A percentile compares a stretch with the other conserved stretches of the same genome.
Conservation (phyloP, 1,140 invertebrate genomes). For the Diorhabda elongata region DNA sequence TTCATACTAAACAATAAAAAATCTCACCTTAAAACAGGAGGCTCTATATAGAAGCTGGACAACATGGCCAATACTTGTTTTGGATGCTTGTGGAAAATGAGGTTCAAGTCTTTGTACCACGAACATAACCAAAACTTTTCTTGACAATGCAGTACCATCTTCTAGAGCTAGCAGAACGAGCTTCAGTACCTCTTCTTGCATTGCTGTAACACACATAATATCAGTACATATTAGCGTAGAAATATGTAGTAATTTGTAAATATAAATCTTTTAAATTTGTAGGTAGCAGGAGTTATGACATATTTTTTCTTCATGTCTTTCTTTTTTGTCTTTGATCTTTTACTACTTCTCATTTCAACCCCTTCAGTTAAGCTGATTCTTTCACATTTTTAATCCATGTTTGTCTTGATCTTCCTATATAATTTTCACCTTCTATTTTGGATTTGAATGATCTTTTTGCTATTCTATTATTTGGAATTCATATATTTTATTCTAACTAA, state of each 20-base stretch:
- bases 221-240: background rate
- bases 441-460: too few species aligned
- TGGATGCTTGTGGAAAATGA: conserved; percentile 96
- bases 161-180: conserved; percentile 90
- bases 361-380: too few species aligned
- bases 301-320: too few species aligned
- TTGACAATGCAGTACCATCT: conserved; percentile 92
- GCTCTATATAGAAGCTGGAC: conserved; percentile 96
- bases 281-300: background rate
- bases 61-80: conserved; percentile 98
- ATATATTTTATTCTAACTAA: too few species aligned
- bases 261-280: background rate
- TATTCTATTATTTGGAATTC: too few species aligned
- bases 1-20: background rate
- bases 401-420: too few species aligned
- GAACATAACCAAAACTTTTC: conserved; percentile 98
- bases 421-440: too few species aligned
- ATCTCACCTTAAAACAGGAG: conserved; percentile 92
- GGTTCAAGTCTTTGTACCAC: conserved; percentile 93
- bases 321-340: too few species aligned
- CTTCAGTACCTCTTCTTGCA: conserved; percentile 97
- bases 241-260: background rate
- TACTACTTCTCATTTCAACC: too few species aligned
- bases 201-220: conserved; percentile 57
- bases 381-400: too few species aligned